Conservation (phyloP, 2,888 invertebrate genomes). For the Nipponacmea schrenckii region DNA sequence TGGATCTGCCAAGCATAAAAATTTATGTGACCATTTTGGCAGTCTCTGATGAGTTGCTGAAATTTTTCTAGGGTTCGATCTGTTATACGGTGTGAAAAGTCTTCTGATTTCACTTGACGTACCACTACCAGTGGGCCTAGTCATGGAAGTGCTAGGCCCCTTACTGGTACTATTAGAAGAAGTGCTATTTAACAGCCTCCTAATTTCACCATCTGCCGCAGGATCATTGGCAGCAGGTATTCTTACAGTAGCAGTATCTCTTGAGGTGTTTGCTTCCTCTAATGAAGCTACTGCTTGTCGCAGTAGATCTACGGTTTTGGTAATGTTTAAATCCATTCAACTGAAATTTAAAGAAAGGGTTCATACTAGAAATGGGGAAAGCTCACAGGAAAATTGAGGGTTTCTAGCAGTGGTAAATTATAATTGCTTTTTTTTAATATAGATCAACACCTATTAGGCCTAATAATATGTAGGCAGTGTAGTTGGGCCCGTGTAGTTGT, state of each 20-base stretch:
- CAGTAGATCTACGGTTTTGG: neutral
- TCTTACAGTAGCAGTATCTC: neutral
- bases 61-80: neutral
- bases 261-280: neutral
- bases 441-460: too few relatives aligned
- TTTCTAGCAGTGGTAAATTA: neutral
- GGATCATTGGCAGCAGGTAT: neutral
- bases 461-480: too few relatives aligned
- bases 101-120: neutral
- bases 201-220: neutral
- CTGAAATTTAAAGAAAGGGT: neutral
- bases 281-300: neutral
- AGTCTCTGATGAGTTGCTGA: neutral
- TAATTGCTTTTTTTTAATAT: too few relatives aligned
- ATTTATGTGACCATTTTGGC: slow-evolving; percentile 1
- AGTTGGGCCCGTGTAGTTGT: too few relatives aligned
- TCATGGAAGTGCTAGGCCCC: too few relatives aligned
- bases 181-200: neutral
- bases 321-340: too few relatives aligned
- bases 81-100: neutral
- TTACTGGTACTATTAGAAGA: neutral
- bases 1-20: slow-evolving; percentile 3
- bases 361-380: neutral
- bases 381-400: neutral
- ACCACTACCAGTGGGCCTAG: neutral